Conservation (phyloP, 2,888 invertebrate genomes). For the Dynastes hyllus region DNA sequence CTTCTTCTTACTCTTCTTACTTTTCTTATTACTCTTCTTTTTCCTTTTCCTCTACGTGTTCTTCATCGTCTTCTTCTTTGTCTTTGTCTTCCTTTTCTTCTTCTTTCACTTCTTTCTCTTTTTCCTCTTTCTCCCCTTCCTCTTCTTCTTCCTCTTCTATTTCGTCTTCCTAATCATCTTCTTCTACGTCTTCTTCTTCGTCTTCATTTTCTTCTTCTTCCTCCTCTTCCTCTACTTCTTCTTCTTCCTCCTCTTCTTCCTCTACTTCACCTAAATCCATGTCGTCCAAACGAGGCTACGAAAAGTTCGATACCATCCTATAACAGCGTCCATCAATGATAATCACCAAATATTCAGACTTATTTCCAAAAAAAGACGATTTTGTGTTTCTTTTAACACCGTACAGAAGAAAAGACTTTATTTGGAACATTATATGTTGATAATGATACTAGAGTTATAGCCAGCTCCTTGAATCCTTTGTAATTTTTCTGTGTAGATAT, state of each 20-base stretch:
- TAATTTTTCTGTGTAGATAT: too few species aligned
- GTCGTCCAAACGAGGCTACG: too few species aligned
- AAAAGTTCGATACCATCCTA: too few species aligned
- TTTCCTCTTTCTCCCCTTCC: not conserved
- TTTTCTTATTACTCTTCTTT: not conserved
- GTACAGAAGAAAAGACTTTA: too few species aligned
- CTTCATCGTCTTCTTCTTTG: not conserved
- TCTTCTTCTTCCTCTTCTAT: not conserved
- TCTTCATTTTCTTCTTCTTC: not conserved
- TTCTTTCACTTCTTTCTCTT: not conserved
- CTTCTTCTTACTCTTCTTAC: not conserved
- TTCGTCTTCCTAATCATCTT: too few species aligned
- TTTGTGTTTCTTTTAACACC: too few species aligned
- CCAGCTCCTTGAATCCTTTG: too few species aligned
- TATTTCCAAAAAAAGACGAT: too few species aligned
- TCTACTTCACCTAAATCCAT: not conserved
- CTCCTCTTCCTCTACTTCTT: not conserved
- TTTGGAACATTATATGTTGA: too few species aligned
- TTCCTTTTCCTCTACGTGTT: not conserved
- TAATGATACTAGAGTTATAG: too few species aligned
- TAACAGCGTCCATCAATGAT: too few species aligned
- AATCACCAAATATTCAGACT: too few species aligned
- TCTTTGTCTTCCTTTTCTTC: not conserved
- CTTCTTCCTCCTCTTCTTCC: not conserved
- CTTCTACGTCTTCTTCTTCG: not conserved